These are phyloP conservation scores for Craterocephalus amniculus DNA, from an alignment of 2,797 vertebrate genomes.

Conservation along the genomic window DNA sequence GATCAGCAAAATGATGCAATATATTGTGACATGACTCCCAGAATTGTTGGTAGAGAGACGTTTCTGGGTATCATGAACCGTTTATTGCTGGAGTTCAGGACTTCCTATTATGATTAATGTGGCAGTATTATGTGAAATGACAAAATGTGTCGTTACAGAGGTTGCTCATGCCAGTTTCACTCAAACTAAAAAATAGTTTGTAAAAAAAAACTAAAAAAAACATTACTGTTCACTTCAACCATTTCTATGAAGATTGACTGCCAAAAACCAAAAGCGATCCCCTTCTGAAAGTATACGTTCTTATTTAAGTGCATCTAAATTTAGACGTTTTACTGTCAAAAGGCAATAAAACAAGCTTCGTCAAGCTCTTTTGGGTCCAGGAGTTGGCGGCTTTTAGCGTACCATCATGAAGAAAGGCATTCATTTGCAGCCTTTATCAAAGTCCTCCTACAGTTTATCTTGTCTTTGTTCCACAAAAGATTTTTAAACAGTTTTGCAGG, in stretches of 20 bases:
- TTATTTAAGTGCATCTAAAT: slow-evolving; percentile 38
- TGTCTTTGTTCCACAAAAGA: slow-evolving; percentile 35
- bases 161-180: slow-evolving; percentile 29
- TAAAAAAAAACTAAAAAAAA: background rate
- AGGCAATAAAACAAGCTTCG: slow-evolving; percentile 22
- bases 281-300: slow-evolving; percentile 2
- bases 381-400: slow-evolving; percentile 20
- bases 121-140: slow-evolving; percentile 32
- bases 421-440: slow-evolving; percentile 36
- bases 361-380: slow-evolving; percentile 11
- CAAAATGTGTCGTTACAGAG: slow-evolving; percentile 51
- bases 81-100: slow-evolving; percentile 52
- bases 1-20: slow-evolving; percentile 6
- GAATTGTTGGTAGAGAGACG: background rate
- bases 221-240: background rate
- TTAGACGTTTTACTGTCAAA: slow-evolving; percentile 21
- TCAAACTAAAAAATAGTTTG: slow-evolving; percentile 1
- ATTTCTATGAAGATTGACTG: background rate
- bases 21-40: slow-evolving; percentile 14
- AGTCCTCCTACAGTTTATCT: slow-evolving; percentile 44
- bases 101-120: slow-evolving; percentile 48
- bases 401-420: slow-evolving; percentile 28
- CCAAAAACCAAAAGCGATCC: slow-evolving; percentile 1
- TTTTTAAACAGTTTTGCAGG: slow-evolving; percentile 27
- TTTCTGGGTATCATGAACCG: slow-evolving; percentile 34